Conservation (phyloP, 2,888 invertebrate species). For the Chrysolina oricalcia region DNA sequence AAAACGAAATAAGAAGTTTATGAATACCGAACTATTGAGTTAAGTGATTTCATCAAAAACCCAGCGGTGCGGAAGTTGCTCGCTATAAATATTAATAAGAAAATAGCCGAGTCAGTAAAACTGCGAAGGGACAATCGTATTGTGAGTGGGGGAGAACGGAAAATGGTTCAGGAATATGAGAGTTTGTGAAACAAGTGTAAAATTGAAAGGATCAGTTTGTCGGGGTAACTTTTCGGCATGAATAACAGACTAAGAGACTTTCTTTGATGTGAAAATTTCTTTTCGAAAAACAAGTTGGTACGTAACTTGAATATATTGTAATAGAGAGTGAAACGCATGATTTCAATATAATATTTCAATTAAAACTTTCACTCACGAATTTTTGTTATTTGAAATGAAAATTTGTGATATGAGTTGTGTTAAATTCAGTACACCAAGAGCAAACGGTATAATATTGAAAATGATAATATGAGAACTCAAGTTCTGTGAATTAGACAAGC, state of each 20-base stretch:
- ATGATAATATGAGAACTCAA: no score
- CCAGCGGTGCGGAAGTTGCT: slow-evolving; percentile 40
- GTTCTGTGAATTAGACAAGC: no score
- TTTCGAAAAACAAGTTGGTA: neutral
- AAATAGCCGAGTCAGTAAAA: slow-evolving; percentile 47
- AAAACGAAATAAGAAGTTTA: slow-evolving; percentile 36
- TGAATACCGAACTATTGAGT: slow-evolving; percentile 39
- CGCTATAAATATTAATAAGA: slow-evolving; percentile 51
- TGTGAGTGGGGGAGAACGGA: slow-evolving; percentile 29
- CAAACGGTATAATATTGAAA: no score
- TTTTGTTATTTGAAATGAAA: no score
- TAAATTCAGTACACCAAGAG: no score
- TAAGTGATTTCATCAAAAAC: slow-evolving; percentile 44
- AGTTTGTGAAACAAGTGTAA: slow-evolving; percentile 56
- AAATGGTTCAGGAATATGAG: slow-evolving; percentile 47
- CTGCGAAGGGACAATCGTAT: slow-evolving; percentile 38
- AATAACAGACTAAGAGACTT: slow-evolving; percentile 43
- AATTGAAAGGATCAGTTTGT: slow-evolving; percentile 56
- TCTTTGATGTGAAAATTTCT: neutral
- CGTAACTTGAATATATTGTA: no score
- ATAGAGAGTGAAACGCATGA: no score
- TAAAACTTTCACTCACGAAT: no score
- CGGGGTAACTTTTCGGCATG: slow-evolving; percentile 52
- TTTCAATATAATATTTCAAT: no score
- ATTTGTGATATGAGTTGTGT: no score